Conservation (phyloP, 2,888 invertebrate genomes). For the Agelastica alni region DNA sequence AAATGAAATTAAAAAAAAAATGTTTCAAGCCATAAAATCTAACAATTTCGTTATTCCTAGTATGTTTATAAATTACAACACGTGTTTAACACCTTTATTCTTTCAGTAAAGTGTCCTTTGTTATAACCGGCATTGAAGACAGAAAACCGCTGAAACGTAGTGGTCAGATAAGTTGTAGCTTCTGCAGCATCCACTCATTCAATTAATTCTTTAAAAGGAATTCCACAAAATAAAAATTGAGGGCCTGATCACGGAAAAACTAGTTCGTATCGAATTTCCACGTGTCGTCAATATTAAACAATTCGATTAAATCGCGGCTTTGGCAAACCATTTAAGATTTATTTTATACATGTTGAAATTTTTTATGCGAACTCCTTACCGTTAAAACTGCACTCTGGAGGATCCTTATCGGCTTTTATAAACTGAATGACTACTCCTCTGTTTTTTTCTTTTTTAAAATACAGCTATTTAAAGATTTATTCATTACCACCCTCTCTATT, state of each 20-base stretch:
- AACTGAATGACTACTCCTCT: no score
- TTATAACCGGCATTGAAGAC: conserved; percentile 7
- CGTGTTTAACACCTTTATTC: not conserved
- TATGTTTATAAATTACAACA: no score
- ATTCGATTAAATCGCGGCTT: conserved; percentile 51
- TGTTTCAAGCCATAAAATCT: no score
- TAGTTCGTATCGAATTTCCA: conserved; percentile 22
- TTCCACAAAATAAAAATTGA: conserved; percentile 17
- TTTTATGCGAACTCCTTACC: conserved; percentile 22
- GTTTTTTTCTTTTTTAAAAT: no score
- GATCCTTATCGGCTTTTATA: conserved; percentile 24
- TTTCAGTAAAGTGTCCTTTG: not conserved
- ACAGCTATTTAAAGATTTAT: no score
- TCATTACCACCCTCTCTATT: no score
- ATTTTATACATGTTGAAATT: conserved; percentile 47
- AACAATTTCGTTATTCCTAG: no score
- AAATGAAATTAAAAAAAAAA: no score
- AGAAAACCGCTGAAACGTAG: conserved; percentile 10
- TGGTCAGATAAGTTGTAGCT: conserved; percentile 21
- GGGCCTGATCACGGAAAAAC: conserved; percentile 17
- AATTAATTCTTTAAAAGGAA: conserved; percentile 22
- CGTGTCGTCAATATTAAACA: conserved; percentile 45
- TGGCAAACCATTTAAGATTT: conserved; percentile 48
- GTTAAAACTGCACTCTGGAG: conserved; percentile 20
- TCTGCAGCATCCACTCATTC: conserved; percentile 24